These are phyloP conservation scores for Prionailurus viverrinus DNA, from an alignment of 2,113 vertebrate species.

Conservation along the genomic window DNA sequence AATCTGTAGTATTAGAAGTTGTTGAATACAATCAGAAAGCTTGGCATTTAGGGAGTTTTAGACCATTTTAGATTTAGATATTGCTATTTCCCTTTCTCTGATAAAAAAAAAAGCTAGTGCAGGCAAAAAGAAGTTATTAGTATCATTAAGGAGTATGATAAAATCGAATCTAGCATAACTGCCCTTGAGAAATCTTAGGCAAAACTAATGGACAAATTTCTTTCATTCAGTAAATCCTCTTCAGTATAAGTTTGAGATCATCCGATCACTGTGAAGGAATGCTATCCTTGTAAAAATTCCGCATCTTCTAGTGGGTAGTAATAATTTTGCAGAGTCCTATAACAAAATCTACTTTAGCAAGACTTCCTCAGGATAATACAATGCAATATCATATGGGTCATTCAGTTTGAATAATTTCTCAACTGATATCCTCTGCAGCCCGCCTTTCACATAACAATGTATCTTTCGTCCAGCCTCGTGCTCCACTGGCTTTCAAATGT, in stretches of 20 bases:
- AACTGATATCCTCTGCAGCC: not conserved
- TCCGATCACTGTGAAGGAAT: not conserved
- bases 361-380: not conserved
- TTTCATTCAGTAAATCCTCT: not conserved
- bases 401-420: conserved; percentile 56
- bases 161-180: not conserved
- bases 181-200: not conserved
- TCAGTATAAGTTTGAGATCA: not conserved
- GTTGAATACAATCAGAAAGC: not conserved
- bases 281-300: not conserved
- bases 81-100: not conserved
- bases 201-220: not conserved
- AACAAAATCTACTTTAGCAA: conserved; percentile 24
- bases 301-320: not conserved
- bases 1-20: not conserved
- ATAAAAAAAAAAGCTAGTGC: not conserved
- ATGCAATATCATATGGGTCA: not conserved
- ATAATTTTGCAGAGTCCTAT: not conserved
- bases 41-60: not conserved
- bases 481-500: conserved; percentile 47
- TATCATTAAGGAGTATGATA: not conserved
- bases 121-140: not conserved
- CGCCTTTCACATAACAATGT: conserved; percentile 30
- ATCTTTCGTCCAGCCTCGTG: conserved; percentile 37
- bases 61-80: conserved; percentile 27